A percentile compares a stretch with the other conserved stretches of the same genome.
Conservation (phyloP, 2,888 invertebrate species). For the Callyntrura guangdongensis region DNA sequence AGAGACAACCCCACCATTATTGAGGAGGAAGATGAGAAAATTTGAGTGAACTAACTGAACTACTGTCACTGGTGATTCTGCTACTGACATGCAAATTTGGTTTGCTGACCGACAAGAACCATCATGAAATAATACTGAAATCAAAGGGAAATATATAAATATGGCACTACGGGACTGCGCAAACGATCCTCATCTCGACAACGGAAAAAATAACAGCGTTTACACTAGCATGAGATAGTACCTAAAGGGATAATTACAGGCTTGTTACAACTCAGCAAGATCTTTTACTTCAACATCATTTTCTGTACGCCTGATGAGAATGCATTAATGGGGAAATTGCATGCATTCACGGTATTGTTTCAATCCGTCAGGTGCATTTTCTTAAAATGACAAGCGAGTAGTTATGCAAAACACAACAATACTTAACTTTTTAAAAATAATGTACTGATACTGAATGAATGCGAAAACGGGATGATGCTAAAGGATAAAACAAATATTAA, state of each 20-base stretch:
- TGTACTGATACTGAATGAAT: slow-evolving; percentile 17
- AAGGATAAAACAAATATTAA: not conserved
- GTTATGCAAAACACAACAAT: slow-evolving; percentile 3
- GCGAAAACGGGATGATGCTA: slow-evolving; percentile 22
- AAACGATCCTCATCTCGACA: slow-evolving; percentile 10
- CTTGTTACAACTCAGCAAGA: not conserved
- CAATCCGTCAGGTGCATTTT: not conserved
- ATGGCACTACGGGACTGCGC: slow-evolving; percentile 1
- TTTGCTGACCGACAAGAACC: not conserved
- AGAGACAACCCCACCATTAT: slow-evolving; percentile 83
- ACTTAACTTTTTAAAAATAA: not conserved
- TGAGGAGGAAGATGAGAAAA: slow-evolving; percentile 83
- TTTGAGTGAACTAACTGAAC: slow-evolving; percentile 24
- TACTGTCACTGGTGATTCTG: slow-evolving; percentile 2
- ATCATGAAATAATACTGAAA: not conserved
- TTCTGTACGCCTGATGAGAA: not conserved
- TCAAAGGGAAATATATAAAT: not conserved
- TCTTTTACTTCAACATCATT: not conserved
- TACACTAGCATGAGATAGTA: slow-evolving; percentile 47
- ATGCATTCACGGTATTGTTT: not conserved
- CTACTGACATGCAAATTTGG: not conserved
- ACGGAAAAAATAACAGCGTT: slow-evolving; percentile 1
- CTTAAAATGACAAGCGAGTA: slow-evolving; percentile 43
- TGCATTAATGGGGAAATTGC: not conserved
- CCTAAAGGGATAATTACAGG: slow-evolving; percentile 12